These are phyloP conservation scores for Tympanoctomys barrerae DNA, from an alignment of 2,797 vertebrate genomes.

Conservation along the genomic window DNA sequence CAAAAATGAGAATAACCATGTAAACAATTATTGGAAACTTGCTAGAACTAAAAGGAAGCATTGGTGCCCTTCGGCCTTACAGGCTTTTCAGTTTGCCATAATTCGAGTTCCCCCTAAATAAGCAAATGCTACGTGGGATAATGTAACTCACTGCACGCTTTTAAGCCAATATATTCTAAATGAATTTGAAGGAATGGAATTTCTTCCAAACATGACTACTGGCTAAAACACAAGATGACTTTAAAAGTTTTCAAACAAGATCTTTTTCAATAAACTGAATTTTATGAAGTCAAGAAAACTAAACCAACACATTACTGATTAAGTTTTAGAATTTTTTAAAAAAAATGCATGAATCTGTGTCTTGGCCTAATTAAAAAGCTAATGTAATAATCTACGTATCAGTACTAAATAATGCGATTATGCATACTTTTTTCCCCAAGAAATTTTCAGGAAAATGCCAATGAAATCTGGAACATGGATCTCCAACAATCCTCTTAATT, in stretches of 20 bases:
- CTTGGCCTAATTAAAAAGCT: background rate
- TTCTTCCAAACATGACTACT: background rate
- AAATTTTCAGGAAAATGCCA: background rate
- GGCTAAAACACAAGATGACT: background rate
- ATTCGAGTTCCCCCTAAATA: background rate
- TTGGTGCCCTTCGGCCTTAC: background rate
- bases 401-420: background rate
- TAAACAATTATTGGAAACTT: background rate
- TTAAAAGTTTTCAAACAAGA: conserved; percentile 11
- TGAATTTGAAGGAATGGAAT: background rate
- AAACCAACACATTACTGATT: background rate
- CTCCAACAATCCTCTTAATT: background rate
- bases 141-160: background rate
- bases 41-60: background rate
- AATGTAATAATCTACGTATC: background rate
- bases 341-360: background rate
- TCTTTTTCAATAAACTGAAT: background rate
- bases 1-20: background rate
- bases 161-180: background rate
- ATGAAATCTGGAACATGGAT: background rate
- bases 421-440: background rate
- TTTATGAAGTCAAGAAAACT: conserved; percentile 13
- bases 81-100: background rate
- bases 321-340: background rate
- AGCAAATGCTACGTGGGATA: background rate